Evolutionary conservation across 1,140 invertebrate species (phyloP).

Genomic region (Parasteatoda tepidariorum): DNA sequence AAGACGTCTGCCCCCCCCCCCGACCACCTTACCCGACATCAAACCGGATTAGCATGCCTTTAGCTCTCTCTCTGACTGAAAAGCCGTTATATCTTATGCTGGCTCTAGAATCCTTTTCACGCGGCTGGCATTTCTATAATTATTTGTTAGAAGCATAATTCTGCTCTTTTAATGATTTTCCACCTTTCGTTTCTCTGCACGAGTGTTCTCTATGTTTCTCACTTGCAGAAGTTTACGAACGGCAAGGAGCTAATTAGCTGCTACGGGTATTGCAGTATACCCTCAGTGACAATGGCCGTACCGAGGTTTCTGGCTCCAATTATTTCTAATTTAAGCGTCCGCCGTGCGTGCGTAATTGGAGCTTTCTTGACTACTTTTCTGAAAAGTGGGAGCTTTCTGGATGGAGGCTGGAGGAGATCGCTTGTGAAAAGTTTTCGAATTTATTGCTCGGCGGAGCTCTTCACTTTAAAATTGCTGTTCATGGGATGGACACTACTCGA

Average conservation of each 20-base stretch:
- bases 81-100: not conserved
- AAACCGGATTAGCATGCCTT: not conserved
- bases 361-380: not conserved
- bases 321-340: slow-evolving; percentile 22
- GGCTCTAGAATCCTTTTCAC: not conserved
- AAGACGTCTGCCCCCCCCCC: not conserved
- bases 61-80: not conserved
- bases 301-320: slow-evolving; percentile 8
- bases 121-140: not conserved
- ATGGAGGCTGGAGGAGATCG: not conserved
- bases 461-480: not conserved
- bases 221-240: not conserved
- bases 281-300: not conserved
- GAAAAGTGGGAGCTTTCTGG: not conserved
- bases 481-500: no score
- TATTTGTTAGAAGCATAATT: slow-evolving; percentile 18
- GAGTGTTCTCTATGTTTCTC: not conserved
- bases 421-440: not conserved
- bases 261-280: not conserved
- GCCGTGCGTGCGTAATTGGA: slow-evolving; percentile 8
- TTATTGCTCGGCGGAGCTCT: not conserved
- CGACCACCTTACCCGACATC: not conserved
- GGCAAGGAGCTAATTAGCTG: not conserved
- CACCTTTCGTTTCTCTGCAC: not conserved
- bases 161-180: slow-evolving; percentile 3